Evolutionary conservation across 2,113 vertebrate genomes (phyloP).

Genomic region (Arenaria interpres): DNA sequence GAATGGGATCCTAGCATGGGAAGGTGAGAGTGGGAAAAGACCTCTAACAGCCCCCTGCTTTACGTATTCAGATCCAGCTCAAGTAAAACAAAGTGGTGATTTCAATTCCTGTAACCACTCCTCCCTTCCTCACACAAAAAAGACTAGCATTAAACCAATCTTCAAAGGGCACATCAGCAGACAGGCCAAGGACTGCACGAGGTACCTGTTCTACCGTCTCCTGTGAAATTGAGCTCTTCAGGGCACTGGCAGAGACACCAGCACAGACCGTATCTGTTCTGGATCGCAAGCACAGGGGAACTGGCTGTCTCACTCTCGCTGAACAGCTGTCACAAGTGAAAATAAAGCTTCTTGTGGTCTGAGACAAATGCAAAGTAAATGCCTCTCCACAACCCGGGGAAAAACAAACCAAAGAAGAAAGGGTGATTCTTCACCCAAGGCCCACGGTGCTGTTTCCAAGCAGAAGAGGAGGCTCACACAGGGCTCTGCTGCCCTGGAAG

Average conservation of each 20-base stretch:
- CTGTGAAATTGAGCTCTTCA: background rate
- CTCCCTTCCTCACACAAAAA: background rate
- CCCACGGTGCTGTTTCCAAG: background rate
- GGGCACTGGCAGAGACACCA: background rate
- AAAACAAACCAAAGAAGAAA: background rate
- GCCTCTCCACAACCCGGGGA: background rate
- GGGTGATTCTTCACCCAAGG: background rate
- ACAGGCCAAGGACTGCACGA: background rate
- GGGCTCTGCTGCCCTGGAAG: background rate
- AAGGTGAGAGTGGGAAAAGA: background rate
- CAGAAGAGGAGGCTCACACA: background rate
- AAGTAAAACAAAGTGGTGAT: background rate
- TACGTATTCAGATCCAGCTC: background rate
- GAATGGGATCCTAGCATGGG: background rate
- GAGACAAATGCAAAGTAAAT: conserved; percentile 18
- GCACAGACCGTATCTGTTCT: background rate
- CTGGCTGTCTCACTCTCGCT: conserved; percentile 19
- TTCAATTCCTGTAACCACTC: background rate
- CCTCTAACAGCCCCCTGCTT: background rate
- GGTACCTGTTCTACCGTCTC: background rate
- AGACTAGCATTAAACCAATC: background rate
- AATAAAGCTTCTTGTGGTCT: conserved; percentile 37
- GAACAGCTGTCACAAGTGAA: conserved; percentile 33
- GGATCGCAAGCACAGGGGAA: background rate
- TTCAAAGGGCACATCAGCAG: background rate